A percentile compares a stretch with the other conserved stretches of the same genome.
These are phyloP conservation scores for Amphipyra berbera DNA, from an alignment of 2,888 invertebrate species.

Conservation along the genomic window DNA sequence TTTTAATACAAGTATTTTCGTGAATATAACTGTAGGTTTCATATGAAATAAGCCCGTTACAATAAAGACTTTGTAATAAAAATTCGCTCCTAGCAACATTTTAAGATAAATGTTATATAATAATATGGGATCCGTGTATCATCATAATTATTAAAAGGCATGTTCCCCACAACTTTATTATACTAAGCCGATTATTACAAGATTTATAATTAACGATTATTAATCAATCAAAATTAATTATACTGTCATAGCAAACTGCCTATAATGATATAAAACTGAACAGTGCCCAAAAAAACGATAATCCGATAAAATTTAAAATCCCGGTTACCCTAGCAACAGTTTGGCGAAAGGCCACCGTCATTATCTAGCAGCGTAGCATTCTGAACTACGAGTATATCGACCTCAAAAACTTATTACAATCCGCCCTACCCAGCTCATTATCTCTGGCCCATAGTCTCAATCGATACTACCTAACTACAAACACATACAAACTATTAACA, in stretches of 20 bases:
- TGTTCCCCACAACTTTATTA: conserved; percentile 44
- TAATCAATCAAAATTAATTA: conserved; percentile 63
- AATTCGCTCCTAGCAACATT: background rate
- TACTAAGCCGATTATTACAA: conserved; percentile 51
- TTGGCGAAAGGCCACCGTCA: conserved; percentile 55
- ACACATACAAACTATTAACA: conserved; percentile 73
- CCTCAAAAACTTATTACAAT: conserved; percentile 87
- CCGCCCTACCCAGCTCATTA: conserved; percentile 86
- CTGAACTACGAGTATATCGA: conserved; percentile 69
- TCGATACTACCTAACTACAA: conserved; percentile 83
- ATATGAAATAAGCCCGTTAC: no score
- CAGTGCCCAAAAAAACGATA: conserved; percentile 51
- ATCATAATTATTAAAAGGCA: conserved; percentile 46
- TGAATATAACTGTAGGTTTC: no score
- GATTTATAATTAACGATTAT: conserved; percentile 56
- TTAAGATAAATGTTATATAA: conserved; percentile 1
- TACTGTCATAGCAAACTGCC: conserved; percentile 57
- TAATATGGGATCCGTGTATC: conserved; percentile 11
- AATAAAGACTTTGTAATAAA: no score
- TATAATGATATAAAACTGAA: conserved; percentile 54
- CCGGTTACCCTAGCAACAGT: conserved; percentile 31
- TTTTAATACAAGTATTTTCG: no score
- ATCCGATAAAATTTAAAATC: conserved; percentile 55
- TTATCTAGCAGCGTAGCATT: conserved; percentile 62
- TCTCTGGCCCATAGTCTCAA: conserved; percentile 87